These are phyloP conservation scores for Orius insidiosus DNA, from an alignment of 1,140 invertebrate species.

Conservation along the genomic window DNA sequence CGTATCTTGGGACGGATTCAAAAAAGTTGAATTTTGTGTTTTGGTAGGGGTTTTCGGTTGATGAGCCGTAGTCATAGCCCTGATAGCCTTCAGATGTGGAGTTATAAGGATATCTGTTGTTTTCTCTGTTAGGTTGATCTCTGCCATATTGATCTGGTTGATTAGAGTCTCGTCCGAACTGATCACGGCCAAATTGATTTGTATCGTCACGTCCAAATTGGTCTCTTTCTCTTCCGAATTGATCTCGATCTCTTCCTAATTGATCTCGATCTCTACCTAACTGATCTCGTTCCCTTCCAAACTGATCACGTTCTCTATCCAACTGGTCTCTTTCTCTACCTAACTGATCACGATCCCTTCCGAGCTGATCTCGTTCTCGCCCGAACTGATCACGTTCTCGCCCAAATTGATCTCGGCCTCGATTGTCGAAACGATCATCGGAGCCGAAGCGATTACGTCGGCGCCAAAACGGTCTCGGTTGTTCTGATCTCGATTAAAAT, in stretches of 20 bases:
- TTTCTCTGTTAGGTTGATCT: too few species aligned
- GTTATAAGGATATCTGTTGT: too few species aligned
- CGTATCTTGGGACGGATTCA: constrained; percentile 48
- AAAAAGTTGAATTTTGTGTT: constrained; percentile 49
- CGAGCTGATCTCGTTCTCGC: background rate
- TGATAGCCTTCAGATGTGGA: too few species aligned
- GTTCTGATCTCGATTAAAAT: too few species aligned
- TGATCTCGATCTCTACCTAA: constrained; percentile 20
- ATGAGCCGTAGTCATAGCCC: constrained; percentile 23
- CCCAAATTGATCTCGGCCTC: background rate
- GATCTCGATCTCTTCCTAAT: constrained; percentile 17
- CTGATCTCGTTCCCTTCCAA: background rate
- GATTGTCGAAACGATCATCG: background rate
- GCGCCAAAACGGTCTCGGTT: too few species aligned
- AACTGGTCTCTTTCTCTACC: constrained; percentile 6
- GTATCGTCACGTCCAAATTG: constrained; percentile 5
- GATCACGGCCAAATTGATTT: background rate
- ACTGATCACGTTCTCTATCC: constrained; percentile 1
- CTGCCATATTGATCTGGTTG: constrained; percentile 22
- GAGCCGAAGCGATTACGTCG: background rate
- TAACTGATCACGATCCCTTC: background rate
- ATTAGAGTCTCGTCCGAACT: constrained; percentile 18
- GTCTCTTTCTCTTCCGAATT: background rate
- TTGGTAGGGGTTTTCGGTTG: constrained; percentile 9
- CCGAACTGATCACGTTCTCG: background rate